A percentile compares a stretch with the other conserved stretches of the same genome.
Evolutionary conservation across 30 jellyfish, hydroid and myxozoan genomes (phyloP).

Genomic region (Chrysaora quinquecirrha): DNA sequence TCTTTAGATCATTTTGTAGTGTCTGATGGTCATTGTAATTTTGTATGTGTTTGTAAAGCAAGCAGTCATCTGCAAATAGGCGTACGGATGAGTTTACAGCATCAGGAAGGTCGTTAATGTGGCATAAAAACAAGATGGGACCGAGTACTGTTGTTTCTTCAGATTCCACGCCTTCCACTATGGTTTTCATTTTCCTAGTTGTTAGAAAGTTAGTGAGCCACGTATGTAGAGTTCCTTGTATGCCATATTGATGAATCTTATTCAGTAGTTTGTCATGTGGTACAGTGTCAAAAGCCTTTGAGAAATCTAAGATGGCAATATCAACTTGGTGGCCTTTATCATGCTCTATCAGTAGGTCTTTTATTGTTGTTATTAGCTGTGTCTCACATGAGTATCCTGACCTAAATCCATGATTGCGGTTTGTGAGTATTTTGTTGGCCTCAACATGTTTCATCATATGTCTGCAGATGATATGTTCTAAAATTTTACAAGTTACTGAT

Average conservation of each 20-base stretch:
- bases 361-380: slow-evolving; percentile 24
- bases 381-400: slow-evolving; percentile 44
- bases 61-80: too few species aligned
- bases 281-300: slow-evolving; percentile 18
- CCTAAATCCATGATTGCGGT: slow-evolving; percentile 50
- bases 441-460: slow-evolving; percentile 30
- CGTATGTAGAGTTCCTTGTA: too few species aligned
- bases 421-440: slow-evolving; percentile 22
- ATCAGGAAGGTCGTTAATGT: too few species aligned
- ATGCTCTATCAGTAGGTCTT: background rate
- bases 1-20: too few species aligned
- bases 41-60: too few species aligned
- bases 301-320: background rate
- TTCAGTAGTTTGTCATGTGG: slow-evolving; percentile 44
- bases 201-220: too few species aligned
- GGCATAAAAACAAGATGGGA: too few species aligned
- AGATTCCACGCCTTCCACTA: too few species aligned
- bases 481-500: slow-evolving; percentile 5
- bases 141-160: too few species aligned
- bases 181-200: too few species aligned
- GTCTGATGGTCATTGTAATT: too few species aligned
- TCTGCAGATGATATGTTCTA: slow-evolving; percentile 19
- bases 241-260: slow-evolving; percentile 11
- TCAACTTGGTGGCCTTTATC: slow-evolving; percentile 17
- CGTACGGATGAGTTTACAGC: too few species aligned